phyloP scores from a whole-genome alignment of 2,888 invertebrate genomes.

The Phortica magna region DNA sequence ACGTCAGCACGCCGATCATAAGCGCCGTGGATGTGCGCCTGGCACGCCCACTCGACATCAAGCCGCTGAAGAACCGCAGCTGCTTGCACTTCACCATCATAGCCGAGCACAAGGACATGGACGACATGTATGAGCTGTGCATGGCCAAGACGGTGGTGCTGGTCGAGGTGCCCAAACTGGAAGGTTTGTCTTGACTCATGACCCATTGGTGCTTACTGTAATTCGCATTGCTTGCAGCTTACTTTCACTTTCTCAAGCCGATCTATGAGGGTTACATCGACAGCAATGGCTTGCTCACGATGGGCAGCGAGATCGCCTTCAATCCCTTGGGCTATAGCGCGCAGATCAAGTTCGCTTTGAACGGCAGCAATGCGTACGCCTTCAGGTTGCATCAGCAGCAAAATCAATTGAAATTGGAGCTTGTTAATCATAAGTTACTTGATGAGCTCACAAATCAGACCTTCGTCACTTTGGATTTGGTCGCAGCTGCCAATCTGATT shows the following conservation, averaged over 20 bases:
- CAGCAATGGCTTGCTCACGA: conserved; percentile 36
- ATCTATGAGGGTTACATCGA: conserved; percentile 50
- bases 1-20: conserved; percentile 31
- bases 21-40: conserved; percentile 47
- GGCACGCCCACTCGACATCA: conserved; percentile 25
- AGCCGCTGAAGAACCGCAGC: conserved; percentile 44
- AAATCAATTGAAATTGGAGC: conserved; percentile 39
- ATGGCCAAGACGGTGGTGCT: conserved; percentile 46
- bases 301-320: conserved; percentile 48
- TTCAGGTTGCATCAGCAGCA: conserved; percentile 36
- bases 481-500: conserved; percentile 34
- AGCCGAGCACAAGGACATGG: conserved; percentile 47
- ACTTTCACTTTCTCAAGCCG: conserved; percentile 46
- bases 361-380: conserved; percentile 36
- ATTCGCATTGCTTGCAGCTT: conserved; percentile 19
- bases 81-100: conserved; percentile 48
- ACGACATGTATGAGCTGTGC: conserved; percentile 20
- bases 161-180: conserved; percentile 45
- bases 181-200: conserved; percentile 42
- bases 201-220: not conserved
- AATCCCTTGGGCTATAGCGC: conserved; percentile 37
- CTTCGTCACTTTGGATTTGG: conserved; percentile 34
- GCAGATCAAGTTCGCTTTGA: conserved; percentile 38
- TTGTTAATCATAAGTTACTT: not conserved
- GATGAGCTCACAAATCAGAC: not conserved